These are phyloP conservation scores for Lemur catta DNA, from an alignment of 2,797 vertebrate species.

Conservation along the genomic window DNA sequence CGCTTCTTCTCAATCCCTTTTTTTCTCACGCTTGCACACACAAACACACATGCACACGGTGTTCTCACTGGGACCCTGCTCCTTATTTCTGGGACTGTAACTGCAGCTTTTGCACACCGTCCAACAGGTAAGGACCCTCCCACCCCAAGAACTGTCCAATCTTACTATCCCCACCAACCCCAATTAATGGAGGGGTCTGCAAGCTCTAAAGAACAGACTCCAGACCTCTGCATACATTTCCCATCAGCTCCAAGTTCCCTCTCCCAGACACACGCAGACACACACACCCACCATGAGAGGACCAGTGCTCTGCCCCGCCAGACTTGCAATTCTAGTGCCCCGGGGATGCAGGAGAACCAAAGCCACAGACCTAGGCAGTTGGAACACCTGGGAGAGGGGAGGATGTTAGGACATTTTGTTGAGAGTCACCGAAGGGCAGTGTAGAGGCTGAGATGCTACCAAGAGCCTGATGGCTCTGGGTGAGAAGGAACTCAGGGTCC, in stretches of 20 bases:
- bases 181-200: neutral
- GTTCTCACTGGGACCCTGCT: neutral
- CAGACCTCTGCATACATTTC: neutral
- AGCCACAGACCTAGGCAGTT: no score
- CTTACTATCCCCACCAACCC: neutral
- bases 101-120: neutral
- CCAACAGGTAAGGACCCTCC: neutral
- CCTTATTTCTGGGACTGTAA: neutral
- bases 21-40: neutral
- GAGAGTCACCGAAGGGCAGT: neutral
- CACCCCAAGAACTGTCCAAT: neutral
- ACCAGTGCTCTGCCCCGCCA: neutral
- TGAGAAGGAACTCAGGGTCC: neutral
- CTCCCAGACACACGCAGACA: neutral
- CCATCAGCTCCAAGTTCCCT: neutral
- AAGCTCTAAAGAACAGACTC: neutral
- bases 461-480: neutral
- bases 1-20: neutral
- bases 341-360: neutral
- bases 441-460: neutral
- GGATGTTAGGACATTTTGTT: fast-evolving
- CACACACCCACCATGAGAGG: neutral
- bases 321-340: neutral
- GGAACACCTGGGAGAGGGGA: neutral
- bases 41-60: neutral